Evolutionary conservation across 1,140 invertebrate genomes (phyloP).

Genomic region (Samia ricini): DNA sequence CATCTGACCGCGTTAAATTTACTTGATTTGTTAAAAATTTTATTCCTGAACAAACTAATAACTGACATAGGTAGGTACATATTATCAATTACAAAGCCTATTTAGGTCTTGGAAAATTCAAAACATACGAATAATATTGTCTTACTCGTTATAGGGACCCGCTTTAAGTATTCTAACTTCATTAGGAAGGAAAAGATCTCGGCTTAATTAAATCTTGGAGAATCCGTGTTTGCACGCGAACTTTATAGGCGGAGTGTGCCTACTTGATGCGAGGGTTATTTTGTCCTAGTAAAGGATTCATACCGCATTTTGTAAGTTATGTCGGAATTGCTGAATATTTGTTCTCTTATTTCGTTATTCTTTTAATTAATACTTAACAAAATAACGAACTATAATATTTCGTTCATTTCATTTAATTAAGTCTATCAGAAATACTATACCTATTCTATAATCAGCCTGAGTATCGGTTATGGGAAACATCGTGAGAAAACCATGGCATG

Average conservation of each 20-base stretch:
- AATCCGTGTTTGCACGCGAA: not conserved
- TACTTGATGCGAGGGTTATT: not conserved
- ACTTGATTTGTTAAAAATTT: too few species aligned
- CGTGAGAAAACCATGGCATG: too few species aligned
- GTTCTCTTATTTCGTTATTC: not conserved
- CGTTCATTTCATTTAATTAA: too few species aligned
- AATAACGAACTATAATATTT: not conserved
- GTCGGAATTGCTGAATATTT: not conserved
- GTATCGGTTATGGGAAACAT: too few species aligned
- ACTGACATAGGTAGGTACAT: too few species aligned
- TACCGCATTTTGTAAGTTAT: not conserved
- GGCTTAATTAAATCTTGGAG: slow-evolving; percentile 7
- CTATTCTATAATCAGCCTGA: too few species aligned
- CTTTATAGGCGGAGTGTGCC: not conserved
- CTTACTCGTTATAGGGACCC: not conserved
- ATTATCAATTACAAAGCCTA: too few species aligned
- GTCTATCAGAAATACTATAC: too few species aligned
- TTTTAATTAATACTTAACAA: not conserved
- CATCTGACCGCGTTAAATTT: too few species aligned
- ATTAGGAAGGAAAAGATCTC: slow-evolving; percentile 2
- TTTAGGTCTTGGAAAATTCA: not conserved
- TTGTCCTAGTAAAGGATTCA: not conserved
- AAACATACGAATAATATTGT: not conserved
- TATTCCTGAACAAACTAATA: too few species aligned
- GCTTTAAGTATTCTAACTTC: not conserved